Evolutionary conservation across 1,140 invertebrate genomes (phyloP), one percentile per base, ranked within the genome.

Genomic region (Tribolium castaneum): DNA sequence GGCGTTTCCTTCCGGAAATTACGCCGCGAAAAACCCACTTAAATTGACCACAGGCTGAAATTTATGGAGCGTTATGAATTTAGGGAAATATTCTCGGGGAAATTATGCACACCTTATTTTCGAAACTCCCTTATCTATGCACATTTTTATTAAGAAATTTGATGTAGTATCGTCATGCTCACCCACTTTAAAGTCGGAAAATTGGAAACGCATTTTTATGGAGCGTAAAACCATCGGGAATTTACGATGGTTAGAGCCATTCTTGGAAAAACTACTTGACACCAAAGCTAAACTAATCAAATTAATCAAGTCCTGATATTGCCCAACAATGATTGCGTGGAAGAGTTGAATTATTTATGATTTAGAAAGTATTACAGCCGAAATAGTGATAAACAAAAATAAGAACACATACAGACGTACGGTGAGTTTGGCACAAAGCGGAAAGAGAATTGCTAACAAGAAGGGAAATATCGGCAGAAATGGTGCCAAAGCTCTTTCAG

Each of bases 71-170:
- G 59, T 66, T 66, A 66, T 66, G 59, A 66, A 66, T 66, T 35
- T 66, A 12, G 10, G 59, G 16, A 35, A 25, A 14, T 14, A 66
- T 66, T 66, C 34, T 66, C 14, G 25, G 30, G 30, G 10, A 66
- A 25, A 59, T 22, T 66, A 34, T 66, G 56, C 56, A 62, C 25
- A 25, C 19, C 25, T 62, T 62, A 25, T 62, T 62, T 13, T 25
- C 10, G 30, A 14, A n/a, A 35, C 45, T 34, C 6, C 35, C 22
- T 35, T 66, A 66, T 66, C 59, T 66, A 66, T 66, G 59, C 59
- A 66, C 59, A 66, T 66, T 66, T 66, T 66, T 66, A 66, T 66
- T 66, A 39, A 66, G 30, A 66, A 66, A 66, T 66, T 66, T 66
- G 59, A 66, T 66, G 59, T 2, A 19, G 16, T 66, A 66, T 66